Evolutionary conservation across 2,888 invertebrate species (phyloP).

Genomic region (Drosophila monieri): DNA sequence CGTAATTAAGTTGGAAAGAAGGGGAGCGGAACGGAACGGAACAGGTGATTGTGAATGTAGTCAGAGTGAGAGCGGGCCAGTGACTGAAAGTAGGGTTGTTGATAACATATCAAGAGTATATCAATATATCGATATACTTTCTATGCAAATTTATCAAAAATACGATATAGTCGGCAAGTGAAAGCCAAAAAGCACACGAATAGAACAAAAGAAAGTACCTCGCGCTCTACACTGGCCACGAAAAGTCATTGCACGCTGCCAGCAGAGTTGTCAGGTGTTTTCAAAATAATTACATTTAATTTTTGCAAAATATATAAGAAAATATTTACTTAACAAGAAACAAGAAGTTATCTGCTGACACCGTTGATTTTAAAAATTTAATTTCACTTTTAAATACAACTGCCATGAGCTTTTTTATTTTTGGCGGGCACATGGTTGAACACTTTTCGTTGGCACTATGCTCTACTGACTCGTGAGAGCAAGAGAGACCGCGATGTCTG

Average conservation of each 20-base stretch:
- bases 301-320: too few species aligned
- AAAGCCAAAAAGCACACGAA: not conserved
- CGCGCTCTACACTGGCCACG: not conserved
- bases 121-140: too few species aligned
- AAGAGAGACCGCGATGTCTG: conserved; percentile 1
- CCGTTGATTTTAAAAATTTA: too few species aligned
- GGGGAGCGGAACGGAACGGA: conserved; percentile 7
- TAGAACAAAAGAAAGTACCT: not conserved
- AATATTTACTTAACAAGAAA: too few species aligned
- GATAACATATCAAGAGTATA: too few species aligned
- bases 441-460: not conserved
- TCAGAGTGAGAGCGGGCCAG: not conserved
- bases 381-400: too few species aligned
- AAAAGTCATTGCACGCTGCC: not conserved
- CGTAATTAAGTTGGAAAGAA: conserved; percentile 4
- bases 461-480: not conserved
- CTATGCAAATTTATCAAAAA: too few species aligned
- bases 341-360: too few species aligned
- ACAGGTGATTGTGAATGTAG: conserved; percentile 6
- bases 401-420: not conserved
- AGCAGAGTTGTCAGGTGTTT: too few species aligned
- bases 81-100: not conserved
- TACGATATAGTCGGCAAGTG: too few species aligned
- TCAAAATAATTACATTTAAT: too few species aligned
- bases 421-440: not conserved